A percentile compares a stretch with the other conserved stretches of the same genome.
Evolutionary conservation across 1,140 invertebrate species (phyloP).

Genomic region (Tribolium madens): DNA sequence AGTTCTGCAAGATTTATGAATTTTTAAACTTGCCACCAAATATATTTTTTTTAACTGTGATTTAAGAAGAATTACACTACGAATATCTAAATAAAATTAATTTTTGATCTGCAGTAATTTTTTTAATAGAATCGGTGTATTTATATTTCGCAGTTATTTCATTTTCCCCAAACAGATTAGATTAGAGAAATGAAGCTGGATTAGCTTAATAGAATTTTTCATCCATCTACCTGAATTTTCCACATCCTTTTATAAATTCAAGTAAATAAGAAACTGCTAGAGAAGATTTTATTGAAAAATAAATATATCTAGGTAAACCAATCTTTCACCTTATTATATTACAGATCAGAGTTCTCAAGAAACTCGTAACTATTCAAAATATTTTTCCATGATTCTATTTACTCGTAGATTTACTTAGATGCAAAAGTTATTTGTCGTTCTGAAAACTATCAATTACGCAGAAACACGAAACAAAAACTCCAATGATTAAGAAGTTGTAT

Average conservation of each 20-base stretch:
- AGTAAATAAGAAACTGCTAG: neutral
- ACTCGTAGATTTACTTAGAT: neutral
- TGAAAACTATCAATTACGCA: neutral
- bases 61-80: no score
- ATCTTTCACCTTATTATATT: neutral
- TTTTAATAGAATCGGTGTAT: neutral
- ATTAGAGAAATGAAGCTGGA: neutral
- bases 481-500: neutral
- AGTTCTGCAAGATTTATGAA: no score
- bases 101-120: neutral
- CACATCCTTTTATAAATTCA: neutral
- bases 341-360: no score
- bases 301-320: neutral
- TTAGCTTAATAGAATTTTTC: neutral
- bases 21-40: no score
- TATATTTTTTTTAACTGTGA: no score
- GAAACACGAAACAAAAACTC: neutral
- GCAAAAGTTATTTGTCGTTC: neutral
- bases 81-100: no score
- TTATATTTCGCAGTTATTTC: neutral
- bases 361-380: neutral
- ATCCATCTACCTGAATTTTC: neutral
- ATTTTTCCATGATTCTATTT: neutral
- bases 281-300: neutral
- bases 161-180: neutral